phyloP scores from a whole-genome alignment of 1,140 invertebrate genomes.

The Drosophila bocki region DNA sequence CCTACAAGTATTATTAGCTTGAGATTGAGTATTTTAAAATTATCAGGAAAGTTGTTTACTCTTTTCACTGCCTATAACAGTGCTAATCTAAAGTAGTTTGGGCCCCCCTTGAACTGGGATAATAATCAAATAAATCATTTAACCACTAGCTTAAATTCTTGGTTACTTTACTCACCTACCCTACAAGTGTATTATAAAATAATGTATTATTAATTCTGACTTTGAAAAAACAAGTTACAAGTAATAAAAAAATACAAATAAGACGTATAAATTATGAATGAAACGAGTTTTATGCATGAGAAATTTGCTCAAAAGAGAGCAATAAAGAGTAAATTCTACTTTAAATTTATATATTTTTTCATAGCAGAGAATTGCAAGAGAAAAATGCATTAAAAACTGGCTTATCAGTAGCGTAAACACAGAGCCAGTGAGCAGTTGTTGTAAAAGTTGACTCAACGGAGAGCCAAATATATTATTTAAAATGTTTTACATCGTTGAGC shows the following conservation, averaged over 20 bases:
- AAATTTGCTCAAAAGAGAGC: background rate
- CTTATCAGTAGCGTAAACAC: constrained; percentile 15
- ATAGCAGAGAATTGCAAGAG: background rate
- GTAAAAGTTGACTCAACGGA: constrained; percentile 3
- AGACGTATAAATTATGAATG: background rate
- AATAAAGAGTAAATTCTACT: background rate
- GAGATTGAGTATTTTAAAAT: constrained; percentile 11
- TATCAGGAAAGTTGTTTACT: constrained; percentile 1
- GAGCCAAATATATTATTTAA: background rate
- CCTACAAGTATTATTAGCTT: constrained; percentile 2
- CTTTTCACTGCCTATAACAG: background rate
- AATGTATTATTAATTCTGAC: background rate
- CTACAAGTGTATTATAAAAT: too few species aligned
- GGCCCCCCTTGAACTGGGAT: background rate
- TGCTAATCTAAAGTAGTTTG: background rate
- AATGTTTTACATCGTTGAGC: background rate
- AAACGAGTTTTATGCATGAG: background rate
- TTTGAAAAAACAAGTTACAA: background rate
- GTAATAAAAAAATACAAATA: background rate
- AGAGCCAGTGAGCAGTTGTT: constrained; percentile 6
- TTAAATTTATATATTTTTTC: background rate
- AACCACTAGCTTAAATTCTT: too few species aligned
- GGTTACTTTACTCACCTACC: background rate
- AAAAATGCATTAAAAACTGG: constrained; percentile 3
- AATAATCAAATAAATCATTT: too few species aligned